These are phyloP conservation scores for Tolmerus cingulatus DNA, from an alignment of 2,888 invertebrate species.

Conservation along the genomic window DNA sequence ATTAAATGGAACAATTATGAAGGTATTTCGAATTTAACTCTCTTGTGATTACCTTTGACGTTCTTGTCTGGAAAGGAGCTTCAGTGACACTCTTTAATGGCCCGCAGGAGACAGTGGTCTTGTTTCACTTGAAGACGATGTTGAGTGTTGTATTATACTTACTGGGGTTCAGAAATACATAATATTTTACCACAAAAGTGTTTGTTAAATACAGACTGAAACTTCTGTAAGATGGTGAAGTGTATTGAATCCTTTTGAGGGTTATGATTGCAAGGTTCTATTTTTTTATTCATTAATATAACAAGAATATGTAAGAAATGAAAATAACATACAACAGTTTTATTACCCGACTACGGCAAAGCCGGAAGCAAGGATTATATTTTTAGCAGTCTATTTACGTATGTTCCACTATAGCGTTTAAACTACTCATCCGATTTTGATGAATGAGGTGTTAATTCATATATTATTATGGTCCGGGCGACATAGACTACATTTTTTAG, in stretches of 20 bases:
- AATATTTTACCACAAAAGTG: neutral
- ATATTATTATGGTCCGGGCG: too few relatives aligned
- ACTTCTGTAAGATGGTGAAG: neutral
- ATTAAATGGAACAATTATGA: neutral
- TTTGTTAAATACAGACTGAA: neutral
- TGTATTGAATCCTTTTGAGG: neutral
- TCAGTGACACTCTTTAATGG: neutral
- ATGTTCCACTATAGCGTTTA: too few relatives aligned
- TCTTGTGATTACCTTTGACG: neutral
- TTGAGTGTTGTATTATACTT: neutral
- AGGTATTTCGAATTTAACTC: neutral
- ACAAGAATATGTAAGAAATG: neutral
- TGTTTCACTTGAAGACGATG: neutral
- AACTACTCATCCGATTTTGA: too few relatives aligned
- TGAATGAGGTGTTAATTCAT: too few relatives aligned
- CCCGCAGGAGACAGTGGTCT: neutral
- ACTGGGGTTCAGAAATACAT: neutral
- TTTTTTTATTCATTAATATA: neutral
- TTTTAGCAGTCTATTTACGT: too few relatives aligned
- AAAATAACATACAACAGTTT: neutral
- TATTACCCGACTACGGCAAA: too few relatives aligned
- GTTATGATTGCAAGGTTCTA: neutral
- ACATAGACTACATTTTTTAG: too few relatives aligned
- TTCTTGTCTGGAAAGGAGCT: constrained; percentile 50
- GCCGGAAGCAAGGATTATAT: too few relatives aligned